phyloP scores from a whole-genome alignment of 2,113 vertebrate species.

The Percopsis transmontana region DNA sequence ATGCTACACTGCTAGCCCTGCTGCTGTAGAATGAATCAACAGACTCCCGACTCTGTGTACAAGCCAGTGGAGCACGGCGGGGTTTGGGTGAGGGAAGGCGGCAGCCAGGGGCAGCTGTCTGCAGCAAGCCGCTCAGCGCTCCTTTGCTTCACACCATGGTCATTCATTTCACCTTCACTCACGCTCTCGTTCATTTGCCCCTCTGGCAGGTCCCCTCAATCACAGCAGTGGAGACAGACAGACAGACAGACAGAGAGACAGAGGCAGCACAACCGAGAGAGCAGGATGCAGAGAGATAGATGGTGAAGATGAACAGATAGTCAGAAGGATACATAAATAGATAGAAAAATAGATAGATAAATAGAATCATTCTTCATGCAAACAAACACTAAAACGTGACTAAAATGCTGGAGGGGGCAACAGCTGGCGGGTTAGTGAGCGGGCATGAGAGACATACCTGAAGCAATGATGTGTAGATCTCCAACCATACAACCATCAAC shows the following conservation, averaged over 20 bases:
- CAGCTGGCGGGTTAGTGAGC: background rate
- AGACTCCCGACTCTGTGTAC: constrained; percentile 22
- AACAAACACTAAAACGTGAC: too few species aligned
- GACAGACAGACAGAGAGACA: constrained; percentile 3
- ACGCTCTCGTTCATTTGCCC: constrained; percentile 40
- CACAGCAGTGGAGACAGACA: constrained; percentile 34
- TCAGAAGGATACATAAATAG: constrained; percentile 3
- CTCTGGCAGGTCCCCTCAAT: constrained; percentile 44
- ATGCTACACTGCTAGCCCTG: constrained; percentile 10
- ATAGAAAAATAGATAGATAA: constrained; percentile 6
- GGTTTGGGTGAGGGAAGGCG: background rate
- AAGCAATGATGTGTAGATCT: constrained; percentile 62
- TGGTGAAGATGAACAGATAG: background rate
- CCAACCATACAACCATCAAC: constrained; percentile 59
- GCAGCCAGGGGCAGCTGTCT: constrained; percentile 16
- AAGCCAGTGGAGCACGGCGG: constrained; percentile 8
- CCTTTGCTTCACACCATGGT: constrained; percentile 38
- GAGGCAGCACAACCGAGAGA: background rate
- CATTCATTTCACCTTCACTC: constrained; percentile 46
- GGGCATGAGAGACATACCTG: constrained; percentile 32
- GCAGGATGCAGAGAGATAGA: background rate
- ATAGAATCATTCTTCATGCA: background rate
- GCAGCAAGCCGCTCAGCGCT: constrained; percentile 38
- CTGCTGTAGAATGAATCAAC: constrained; percentile 25
- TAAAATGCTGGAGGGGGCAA: background rate